Base-by-base conservation (phyloP, 2,888 invertebrate genomes). In the Exocentrus adspersus region DNA sequence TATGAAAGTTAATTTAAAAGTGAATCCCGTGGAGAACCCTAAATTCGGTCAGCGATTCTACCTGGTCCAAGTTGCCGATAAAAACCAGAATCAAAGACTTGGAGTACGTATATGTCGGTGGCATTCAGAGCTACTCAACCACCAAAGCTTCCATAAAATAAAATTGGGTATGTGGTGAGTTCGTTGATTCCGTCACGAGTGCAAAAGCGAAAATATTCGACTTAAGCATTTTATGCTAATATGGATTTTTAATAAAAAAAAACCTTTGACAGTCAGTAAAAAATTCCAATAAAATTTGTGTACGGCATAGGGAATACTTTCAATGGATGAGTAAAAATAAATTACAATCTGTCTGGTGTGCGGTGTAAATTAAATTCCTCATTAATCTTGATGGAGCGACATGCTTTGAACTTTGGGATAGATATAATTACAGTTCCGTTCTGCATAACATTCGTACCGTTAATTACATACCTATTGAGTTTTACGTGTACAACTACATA, bases 1-100 rank as follows among this genome's bases (percentile, higher is more conserved):
- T 58, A 62, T 56, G 48, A 56, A 45, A 60, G 57, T 56, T 62
- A 64, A 45, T 20, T 24, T 37, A 14, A 43, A 28, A 14, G 43
- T 43, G 37, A 14, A 52, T 51, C 43, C 30, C 43, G 43, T 43
- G 28, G 43, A 28, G 43, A 21, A 28, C 16, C 54, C 54, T n/a
- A 28, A 16, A 43, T 43, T 54, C 54, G 43, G 54, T 24, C 54
- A 54, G 24, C 43, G 54, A 43, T 54, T 54, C 24, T 17, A 54
- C 54, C 54, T 43, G 24, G 24, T 17, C 28, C 28, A 24, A 43
- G 16, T n/a, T 54, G 43, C 28, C 16, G 43, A 54, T 43, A 43
- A 43, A 54, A 16, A 43, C 28, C 43, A 14, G n/a, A 43, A 43
- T 53, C 41, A 53, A 53, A 53, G 41, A 41, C 21, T 53, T 53